Evolutionary conservation across 2,113 vertebrate species (phyloP).

Genomic region (Ascaphus truei): DNA sequence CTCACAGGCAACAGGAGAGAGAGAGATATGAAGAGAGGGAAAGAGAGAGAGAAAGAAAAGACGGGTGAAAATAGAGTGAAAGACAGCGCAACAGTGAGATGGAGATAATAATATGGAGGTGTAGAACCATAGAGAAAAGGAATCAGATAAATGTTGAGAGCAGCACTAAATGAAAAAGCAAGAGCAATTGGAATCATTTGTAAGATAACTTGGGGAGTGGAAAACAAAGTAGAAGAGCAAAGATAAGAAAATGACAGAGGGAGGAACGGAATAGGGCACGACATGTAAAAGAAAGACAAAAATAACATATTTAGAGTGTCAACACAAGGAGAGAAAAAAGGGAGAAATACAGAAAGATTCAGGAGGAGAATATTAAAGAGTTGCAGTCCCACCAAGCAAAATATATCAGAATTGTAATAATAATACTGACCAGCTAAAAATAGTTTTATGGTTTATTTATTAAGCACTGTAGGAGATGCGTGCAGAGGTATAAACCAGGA

Average conservation of each 20-base stretch:
- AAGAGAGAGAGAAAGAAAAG: neutral
- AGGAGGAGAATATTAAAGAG: neutral
- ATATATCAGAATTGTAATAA: neutral
- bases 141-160: conserved; percentile 32
- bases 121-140: conserved; percentile 17
- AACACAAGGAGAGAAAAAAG: neutral
- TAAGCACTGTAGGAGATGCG: no score
- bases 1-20: conserved; percentile 13
- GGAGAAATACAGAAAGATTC: neutral
- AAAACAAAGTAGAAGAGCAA: conserved; percentile 23
- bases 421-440: neutral
- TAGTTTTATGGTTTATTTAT: no score
- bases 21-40: conserved; percentile 30
- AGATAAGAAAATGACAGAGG: conserved; percentile 21
- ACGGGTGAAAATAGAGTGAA: conserved; percentile 33
- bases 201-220: conserved; percentile 22
- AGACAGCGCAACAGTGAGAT: conserved; percentile 18
- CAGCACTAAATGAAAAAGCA: conserved; percentile 25
- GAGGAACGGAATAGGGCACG: conserved; percentile 5
- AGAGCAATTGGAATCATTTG: conserved; percentile 11
- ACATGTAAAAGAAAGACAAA: conserved; percentile 16
- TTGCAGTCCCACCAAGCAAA: neutral
- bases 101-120: conserved; percentile 33
- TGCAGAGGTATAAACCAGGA: no score
- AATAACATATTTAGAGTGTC: neutral